These are phyloP conservation scores for Cylas formicarius DNA, from an alignment of 1,140 invertebrate genomes.

Conservation along the genomic window DNA sequence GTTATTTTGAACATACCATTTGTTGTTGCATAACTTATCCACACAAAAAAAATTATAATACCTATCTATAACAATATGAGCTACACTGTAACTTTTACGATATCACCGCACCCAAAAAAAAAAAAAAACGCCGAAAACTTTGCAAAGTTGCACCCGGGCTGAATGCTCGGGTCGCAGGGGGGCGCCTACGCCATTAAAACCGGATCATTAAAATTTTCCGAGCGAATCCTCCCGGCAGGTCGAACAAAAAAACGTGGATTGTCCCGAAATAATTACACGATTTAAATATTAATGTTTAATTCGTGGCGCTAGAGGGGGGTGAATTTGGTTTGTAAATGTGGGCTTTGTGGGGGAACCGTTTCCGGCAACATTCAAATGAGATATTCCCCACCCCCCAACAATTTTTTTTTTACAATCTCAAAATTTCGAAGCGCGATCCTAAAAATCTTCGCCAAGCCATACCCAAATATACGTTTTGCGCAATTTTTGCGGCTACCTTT, in stretches of 20 bases:
- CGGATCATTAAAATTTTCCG: background rate
- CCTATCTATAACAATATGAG: background rate
- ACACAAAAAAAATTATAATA: background rate
- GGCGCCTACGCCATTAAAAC: background rate
- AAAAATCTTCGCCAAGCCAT: too few relatives aligned
- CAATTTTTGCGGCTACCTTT: too few relatives aligned
- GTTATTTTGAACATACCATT: too few relatives aligned
- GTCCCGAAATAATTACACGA: background rate
- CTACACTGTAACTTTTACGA: background rate
- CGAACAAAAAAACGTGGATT: background rate
- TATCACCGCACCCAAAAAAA: background rate
- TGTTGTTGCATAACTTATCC: background rate
- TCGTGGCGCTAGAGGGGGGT: background rate
- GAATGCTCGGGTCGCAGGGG: background rate
- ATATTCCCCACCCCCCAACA: too few relatives aligned
- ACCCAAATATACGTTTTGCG: too few relatives aligned
- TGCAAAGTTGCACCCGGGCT: background rate
- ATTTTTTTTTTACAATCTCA: too few relatives aligned
- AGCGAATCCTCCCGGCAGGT: too few relatives aligned
- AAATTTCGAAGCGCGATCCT: too few relatives aligned
- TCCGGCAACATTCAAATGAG: too few relatives aligned
- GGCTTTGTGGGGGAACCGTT: too few relatives aligned
- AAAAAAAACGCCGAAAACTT: background rate
- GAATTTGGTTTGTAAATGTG: too few relatives aligned
- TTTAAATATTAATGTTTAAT: background rate